These are phyloP conservation scores for Perognathus longimembris DNA, from an alignment of 2,113 vertebrate species.

Conservation along the genomic window DNA sequence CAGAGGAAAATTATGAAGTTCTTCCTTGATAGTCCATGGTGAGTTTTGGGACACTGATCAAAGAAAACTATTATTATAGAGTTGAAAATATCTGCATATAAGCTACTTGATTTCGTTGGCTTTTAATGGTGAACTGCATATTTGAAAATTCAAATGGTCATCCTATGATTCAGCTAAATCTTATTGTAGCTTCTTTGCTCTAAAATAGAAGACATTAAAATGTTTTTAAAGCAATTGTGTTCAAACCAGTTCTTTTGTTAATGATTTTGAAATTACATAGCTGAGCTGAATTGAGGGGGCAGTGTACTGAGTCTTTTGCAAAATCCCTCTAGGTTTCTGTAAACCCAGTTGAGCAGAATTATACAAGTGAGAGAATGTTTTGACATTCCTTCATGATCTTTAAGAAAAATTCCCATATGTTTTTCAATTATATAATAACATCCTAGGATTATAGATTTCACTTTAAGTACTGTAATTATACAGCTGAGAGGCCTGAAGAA, in stretches of 20 bases:
- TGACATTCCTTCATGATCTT: conserved; percentile 62
- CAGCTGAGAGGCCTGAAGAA: conserved; percentile 33
- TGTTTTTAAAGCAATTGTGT: conserved; percentile 41
- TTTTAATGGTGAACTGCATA: conserved; percentile 18
- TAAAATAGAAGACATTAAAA: conserved; percentile 50
- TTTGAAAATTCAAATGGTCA: conserved; percentile 61
- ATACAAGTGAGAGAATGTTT: conserved; percentile 63
- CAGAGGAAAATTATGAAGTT: conserved; percentile 62
- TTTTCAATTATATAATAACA: conserved; percentile 53
- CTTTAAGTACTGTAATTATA: conserved; percentile 58
- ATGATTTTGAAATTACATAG: conserved; percentile 33
- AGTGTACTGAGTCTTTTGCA: conserved; percentile 35
- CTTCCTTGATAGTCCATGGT: conserved; percentile 59
- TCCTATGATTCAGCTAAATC: conserved; percentile 44
- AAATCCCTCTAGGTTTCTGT: conserved; percentile 38
- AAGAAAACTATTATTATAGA: conserved; percentile 63
- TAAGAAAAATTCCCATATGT: conserved; percentile 56
- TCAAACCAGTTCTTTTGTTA: not conserved
- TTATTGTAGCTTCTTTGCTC: conserved; percentile 13
- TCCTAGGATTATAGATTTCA: conserved; percentile 60
- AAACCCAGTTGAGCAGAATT: conserved; percentile 59
- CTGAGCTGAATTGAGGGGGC: not conserved
- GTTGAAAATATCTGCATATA: conserved; percentile 56
- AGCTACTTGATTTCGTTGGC: not conserved
- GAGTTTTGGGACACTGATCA: conserved; percentile 59